phyloP scores from a whole-genome alignment of 1,140 invertebrate species.

The Leptonema lineaticorne region DNA sequence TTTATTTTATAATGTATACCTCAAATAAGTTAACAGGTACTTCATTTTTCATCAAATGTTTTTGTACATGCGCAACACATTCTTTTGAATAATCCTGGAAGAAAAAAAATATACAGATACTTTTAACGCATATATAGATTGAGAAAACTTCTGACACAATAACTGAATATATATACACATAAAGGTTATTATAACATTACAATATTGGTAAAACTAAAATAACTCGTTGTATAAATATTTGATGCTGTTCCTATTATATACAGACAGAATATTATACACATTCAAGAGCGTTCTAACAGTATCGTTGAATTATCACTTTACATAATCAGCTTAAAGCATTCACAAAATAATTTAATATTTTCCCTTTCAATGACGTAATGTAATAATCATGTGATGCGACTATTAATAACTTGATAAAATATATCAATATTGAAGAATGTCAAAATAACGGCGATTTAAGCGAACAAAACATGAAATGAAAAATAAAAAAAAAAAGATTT shows the following conservation, averaged over 20 bases:
- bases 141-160: background rate
- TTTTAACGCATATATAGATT: background rate
- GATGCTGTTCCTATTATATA: no score
- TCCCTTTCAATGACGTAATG: background rate
- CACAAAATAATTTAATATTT: conserved; percentile 1
- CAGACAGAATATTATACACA: background rate
- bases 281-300: background rate
- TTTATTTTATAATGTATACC: conserved; percentile 59
- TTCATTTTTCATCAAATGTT: conserved; percentile 96
- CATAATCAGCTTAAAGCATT: background rate
- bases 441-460: no score
- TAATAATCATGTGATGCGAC: background rate
- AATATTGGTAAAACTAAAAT: no score
- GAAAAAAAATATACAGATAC: conserved; percentile 47
- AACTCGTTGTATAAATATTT: background rate
- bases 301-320: conserved; percentile 7
- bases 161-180: background rate
- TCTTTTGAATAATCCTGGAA: conserved; percentile 96
- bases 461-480: no score
- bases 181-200: no score
- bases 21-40: conserved; percentile 96
- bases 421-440: no score
- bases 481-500: background rate
- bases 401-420: no score
- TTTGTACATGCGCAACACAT: conserved; percentile 95